These are phyloP conservation scores for Temnothorax nylanderi DNA, from an alignment of 1,140 invertebrate genomes.

Conservation along the genomic window DNA sequence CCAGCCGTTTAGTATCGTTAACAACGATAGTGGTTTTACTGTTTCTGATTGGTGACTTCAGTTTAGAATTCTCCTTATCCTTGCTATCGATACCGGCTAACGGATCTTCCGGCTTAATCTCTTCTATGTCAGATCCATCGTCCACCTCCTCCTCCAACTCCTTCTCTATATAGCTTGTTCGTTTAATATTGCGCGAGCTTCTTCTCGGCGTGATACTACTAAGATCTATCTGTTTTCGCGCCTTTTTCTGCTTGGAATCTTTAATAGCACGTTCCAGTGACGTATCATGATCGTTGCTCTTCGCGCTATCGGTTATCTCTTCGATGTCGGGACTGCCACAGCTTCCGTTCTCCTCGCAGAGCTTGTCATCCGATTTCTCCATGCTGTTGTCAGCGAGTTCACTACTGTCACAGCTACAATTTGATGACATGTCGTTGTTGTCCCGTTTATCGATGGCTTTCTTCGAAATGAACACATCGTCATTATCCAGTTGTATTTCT, in stretches of 20 bases:
- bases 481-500: conserved; percentile 73
- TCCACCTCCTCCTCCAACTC: conserved; percentile 88
- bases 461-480: conserved; percentile 80
- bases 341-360: conserved; percentile 84
- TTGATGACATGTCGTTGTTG: conserved; percentile 65
- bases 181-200: conserved; percentile 88
- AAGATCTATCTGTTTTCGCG: conserved; percentile 82
- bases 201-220: conserved; percentile 86
- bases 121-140: conserved; percentile 89
- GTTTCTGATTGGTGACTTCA: conserved; percentile 82
- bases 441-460: conserved; percentile 63
- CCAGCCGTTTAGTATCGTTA: conserved; percentile 90
- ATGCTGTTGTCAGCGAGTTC: conserved; percentile 74
- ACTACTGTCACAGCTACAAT: conserved; percentile 62
- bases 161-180: conserved; percentile 88
- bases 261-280: conserved; percentile 66
- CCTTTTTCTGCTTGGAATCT: conserved; percentile 80
- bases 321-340: conserved; percentile 83
- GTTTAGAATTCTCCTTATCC: conserved; percentile 83
- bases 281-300: conserved; percentile 77
- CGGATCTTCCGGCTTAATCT: conserved; percentile 89
- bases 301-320: conserved; percentile 80
- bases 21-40: conserved; percentile 89
- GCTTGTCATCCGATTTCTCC: conserved; percentile 79
- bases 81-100: conserved; percentile 85